Conservation (phyloP, 2,888 invertebrate species). For the Pristionchus mayeri region DNA sequence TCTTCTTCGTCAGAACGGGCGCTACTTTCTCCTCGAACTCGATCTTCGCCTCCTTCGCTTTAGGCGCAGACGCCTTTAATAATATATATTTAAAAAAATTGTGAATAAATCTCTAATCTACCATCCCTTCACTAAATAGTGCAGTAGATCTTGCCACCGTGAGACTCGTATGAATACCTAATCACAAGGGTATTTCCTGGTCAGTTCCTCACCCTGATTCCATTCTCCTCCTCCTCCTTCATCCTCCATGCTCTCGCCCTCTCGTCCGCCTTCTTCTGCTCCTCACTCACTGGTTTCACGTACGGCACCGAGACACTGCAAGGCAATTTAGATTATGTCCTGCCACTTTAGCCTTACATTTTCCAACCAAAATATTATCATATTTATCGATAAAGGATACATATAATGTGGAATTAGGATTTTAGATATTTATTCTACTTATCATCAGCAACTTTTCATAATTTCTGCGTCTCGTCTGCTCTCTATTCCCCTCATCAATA, state of each 20-base stretch:
- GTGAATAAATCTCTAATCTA: too few relatives aligned
- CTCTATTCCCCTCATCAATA: neutral
- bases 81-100: too few relatives aligned
- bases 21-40: slow-evolving; percentile 64
- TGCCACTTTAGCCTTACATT: neutral
- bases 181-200: too few relatives aligned
- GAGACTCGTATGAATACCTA: too few relatives aligned
- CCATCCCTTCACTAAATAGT: too few relatives aligned
- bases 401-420: too few relatives aligned
- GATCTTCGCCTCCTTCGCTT: slow-evolving; percentile 55
- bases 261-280: slow-evolving; percentile 36
- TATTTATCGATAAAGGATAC: too few relatives aligned
- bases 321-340: neutral
- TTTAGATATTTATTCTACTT: too few relatives aligned
- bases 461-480: too few relatives aligned
- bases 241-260: slow-evolving; percentile 36
- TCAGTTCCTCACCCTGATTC: neutral
- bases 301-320: neutral
- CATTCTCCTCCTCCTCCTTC: neutral
- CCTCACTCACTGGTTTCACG: slow-evolving; percentile 31
- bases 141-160: too few relatives aligned
- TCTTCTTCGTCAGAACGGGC: slow-evolving; percentile 60
- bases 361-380: too few relatives aligned
- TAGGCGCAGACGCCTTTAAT: neutral
- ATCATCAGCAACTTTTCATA: too few relatives aligned